Evolutionary conservation across 1,140 invertebrate species (phyloP), one percentile per base, ranked within the genome.

Genomic region (Macrobrachium rosenbergii): DNA sequence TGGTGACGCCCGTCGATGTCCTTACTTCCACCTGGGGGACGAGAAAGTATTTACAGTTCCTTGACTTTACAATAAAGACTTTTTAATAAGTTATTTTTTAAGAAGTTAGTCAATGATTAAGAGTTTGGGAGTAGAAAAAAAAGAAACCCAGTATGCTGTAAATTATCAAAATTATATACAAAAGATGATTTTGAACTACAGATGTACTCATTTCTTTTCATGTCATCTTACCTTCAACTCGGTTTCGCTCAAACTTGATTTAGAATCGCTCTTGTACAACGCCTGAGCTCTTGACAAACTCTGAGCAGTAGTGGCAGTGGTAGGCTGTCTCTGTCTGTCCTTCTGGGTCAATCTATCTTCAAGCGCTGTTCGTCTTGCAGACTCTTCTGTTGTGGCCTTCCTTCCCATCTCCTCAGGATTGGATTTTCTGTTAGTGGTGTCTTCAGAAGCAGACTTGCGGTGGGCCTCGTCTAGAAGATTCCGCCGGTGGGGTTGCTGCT

Each of bases 241-340:
- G 0, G 85, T 75, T 43, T 87, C 85, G 45, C 85, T 59, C 67
- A 87, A 75, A 59, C 85, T 87, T 28, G 72, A 63, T 60, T 87
- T 87, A 10, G 85, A 87, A 37, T 58, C 78, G 52, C 85, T 87
- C 85, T 87, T 87, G 79, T 87, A 82, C 19, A 87, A 45, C n/a
- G 78, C 58, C 78, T 87, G 85, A 37, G 78, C 69, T 28, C 69
- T 80, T 52, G 67, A 37, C 69, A 80, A 23, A 23, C 28, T 64
- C 59, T 73, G 19, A 12, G 7, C 62, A 17, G 79, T 37, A 43
- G 79, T 52, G 79, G 8, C 79, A 21, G 79, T 19, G 12, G 37
- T 37, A 5, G 62, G 16, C 62, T 17, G 28, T 7, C 23, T 63
- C 19, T 60, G 16, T 67, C 63, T 21, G 17, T 52, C 79, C 28